Conservation (phyloP, 1,140 invertebrate species). For the Zophobas atratus region DNA sequence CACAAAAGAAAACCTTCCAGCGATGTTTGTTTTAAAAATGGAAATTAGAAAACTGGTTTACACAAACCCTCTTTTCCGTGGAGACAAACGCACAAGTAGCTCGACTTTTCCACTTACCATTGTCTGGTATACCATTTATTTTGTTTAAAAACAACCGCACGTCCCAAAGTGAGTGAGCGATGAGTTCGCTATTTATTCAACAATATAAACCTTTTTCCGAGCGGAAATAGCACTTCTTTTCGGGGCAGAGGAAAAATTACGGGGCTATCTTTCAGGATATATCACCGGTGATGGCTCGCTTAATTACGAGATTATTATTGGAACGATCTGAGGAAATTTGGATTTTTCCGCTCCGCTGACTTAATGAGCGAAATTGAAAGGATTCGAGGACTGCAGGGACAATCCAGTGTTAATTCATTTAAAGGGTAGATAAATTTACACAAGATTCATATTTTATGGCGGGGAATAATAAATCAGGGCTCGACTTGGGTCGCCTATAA, state of each 20-base stretch:
- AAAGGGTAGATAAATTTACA: constrained; percentile 23
- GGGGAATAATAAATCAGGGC: constrained; percentile 14
- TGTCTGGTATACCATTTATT: background rate
- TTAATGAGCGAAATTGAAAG: constrained; percentile 12
- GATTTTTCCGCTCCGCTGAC: background rate
- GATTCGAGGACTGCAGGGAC: background rate
- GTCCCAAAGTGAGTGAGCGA: background rate
- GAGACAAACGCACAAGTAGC: background rate
- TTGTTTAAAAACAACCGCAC: background rate
- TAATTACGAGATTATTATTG: too few relatives aligned
- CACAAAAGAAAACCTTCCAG: too few relatives aligned
- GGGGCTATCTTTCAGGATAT: too few relatives aligned
- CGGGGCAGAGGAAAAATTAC: background rate
- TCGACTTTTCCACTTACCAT: background rate
- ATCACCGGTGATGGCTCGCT: too few relatives aligned
- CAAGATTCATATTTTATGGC: constrained; percentile 8
- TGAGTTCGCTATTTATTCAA: background rate
- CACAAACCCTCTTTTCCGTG: background rate
- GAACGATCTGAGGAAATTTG: too few relatives aligned
- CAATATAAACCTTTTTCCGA: background rate
- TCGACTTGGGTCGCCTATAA: constrained; percentile 5
- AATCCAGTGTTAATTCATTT: constrained; percentile 15
- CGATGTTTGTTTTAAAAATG: too few relatives aligned
- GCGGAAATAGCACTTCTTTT: background rate
- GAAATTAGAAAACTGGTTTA: background rate